A percentile compares a stretch with the other conserved stretches of the same genome.
Evolutionary conservation across 2,888 invertebrate species (phyloP).

Genomic region (Machimus rusticus): DNA sequence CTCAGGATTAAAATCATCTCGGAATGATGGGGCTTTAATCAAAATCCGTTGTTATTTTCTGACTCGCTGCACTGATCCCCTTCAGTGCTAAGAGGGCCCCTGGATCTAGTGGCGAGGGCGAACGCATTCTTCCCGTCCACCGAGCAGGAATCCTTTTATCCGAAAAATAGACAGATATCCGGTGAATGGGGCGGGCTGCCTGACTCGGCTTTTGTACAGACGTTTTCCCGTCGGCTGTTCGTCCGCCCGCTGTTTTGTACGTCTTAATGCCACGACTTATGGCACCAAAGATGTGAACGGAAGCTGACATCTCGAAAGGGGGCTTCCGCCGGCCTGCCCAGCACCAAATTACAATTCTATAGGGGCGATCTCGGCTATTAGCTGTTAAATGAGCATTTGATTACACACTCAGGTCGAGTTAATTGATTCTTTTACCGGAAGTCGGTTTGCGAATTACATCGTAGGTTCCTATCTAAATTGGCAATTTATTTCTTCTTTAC

Average conservation of each 20-base stretch:
- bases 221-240: slow-evolving; percentile 45
- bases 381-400: slow-evolving; percentile 45
- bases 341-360: slow-evolving; percentile 45
- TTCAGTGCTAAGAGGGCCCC: slow-evolving; percentile 47
- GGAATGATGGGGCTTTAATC: slow-evolving; percentile 61
- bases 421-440: slow-evolving; percentile 38
- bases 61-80: slow-evolving; percentile 68
- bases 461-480: not conserved
- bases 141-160: slow-evolving; percentile 47
- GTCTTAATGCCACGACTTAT: slow-evolving; percentile 62
- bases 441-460: not conserved
- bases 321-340: slow-evolving; percentile 47
- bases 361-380: slow-evolving; percentile 39
- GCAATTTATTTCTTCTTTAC: not conserved
- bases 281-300: slow-evolving; percentile 60
- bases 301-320: slow-evolving; percentile 54
- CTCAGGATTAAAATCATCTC: slow-evolving; percentile 31
- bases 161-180: slow-evolving; percentile 49
- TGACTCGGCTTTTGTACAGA: slow-evolving; percentile 4
- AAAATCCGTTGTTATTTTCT: slow-evolving; percentile 69
- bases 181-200: slow-evolving; percentile 28
- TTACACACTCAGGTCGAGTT: slow-evolving; percentile 27
- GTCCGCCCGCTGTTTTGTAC: slow-evolving; percentile 46
- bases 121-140: slow-evolving; percentile 20
- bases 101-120: not conserved